phyloP scores from a whole-genome alignment of 2,888 invertebrate genomes.

The Acrocera orbiculus region DNA sequence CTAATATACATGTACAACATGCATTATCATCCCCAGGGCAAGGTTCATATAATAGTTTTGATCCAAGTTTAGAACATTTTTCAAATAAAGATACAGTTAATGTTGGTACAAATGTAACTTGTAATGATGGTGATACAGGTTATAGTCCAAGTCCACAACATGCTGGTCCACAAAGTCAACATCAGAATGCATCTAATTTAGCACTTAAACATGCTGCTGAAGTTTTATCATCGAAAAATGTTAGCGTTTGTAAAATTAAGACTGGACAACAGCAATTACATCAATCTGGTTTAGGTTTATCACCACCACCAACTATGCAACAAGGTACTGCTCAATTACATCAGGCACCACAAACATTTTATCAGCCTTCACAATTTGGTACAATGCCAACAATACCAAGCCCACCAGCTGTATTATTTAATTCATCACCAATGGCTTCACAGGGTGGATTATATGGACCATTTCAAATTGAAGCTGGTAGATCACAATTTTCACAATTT shows the following conservation, averaged over 20 bases:
- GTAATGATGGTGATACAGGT: conserved; percentile 29
- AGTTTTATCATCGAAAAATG: conserved; percentile 38
- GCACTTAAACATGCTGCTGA: conserved; percentile 26
- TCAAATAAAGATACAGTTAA: conserved; percentile 10
- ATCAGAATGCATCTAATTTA: conserved; percentile 29
- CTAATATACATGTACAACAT: conserved; percentile 27
- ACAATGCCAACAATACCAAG: conserved; percentile 73
- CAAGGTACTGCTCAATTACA: conserved; percentile 30
- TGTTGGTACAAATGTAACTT: conserved; percentile 4
- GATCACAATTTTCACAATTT: conserved; percentile 65
- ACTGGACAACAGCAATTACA: conserved; percentile 58
- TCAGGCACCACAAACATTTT: conserved; percentile 38
- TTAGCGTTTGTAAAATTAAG: conserved; percentile 66
- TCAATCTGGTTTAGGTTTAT: conserved; percentile 31
- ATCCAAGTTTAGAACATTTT: conserved; percentile 30
- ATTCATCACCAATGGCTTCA: conserved; percentile 54
- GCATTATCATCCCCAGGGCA: conserved; percentile 28
- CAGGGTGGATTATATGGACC: conserved; percentile 67
- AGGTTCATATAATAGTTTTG: conserved; percentile 29
- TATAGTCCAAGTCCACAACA: conserved; percentile 36
- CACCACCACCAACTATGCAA: conserved; percentile 44
- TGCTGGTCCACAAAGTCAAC: conserved; percentile 25
- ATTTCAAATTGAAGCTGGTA: conserved; percentile 57
- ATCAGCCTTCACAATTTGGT: conserved; percentile 57
- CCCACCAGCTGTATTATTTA: conserved; percentile 65